A percentile compares a stretch with the other conserved stretches of the same genome.
Conservation (phyloP, 2,113 vertebrate genomes). For the Cryptotis parvus region DNA sequence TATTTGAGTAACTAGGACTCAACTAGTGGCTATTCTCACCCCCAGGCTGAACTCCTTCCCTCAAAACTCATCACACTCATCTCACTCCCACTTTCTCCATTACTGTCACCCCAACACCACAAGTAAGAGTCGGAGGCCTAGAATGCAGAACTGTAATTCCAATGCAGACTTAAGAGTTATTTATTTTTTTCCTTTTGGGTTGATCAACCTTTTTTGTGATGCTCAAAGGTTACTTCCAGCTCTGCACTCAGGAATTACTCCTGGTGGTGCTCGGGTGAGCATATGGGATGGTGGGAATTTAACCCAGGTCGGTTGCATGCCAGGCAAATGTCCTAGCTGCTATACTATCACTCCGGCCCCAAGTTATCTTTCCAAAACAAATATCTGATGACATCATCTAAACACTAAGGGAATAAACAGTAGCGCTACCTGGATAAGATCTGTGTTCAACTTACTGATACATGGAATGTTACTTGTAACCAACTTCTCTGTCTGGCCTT, state of each 20-base stretch:
- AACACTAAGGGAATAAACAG: constrained; percentile 4
- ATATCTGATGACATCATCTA: constrained; percentile 3
- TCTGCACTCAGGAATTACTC: too few species aligned
- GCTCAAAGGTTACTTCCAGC: too few species aligned
- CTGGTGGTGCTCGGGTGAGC: too few species aligned
- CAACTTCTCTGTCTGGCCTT: background rate
- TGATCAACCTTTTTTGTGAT: too few species aligned
- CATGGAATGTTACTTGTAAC: background rate
- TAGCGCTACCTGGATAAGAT: background rate
- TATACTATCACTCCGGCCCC: too few species aligned
- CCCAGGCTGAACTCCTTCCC: background rate
- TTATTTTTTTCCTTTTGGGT: too few species aligned
- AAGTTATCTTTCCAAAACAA: constrained; percentile 25
- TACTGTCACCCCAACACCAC: background rate
- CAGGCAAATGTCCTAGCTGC: too few species aligned
- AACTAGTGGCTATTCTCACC: background rate
- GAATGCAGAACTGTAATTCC: background rate
- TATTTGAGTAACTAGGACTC: background rate
- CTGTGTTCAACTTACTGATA: background rate
- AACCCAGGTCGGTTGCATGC: too few species aligned
- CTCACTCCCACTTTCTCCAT: background rate
- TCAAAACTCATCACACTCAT: too few species aligned
- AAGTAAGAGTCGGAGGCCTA: too few species aligned
- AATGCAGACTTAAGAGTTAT: background rate
- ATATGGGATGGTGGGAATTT: too few species aligned